Evolutionary conservation across 2,888 invertebrate genomes (phyloP), one percentile per base, ranked within the genome.

Genomic region (Cerceris ruficornis): DNA sequence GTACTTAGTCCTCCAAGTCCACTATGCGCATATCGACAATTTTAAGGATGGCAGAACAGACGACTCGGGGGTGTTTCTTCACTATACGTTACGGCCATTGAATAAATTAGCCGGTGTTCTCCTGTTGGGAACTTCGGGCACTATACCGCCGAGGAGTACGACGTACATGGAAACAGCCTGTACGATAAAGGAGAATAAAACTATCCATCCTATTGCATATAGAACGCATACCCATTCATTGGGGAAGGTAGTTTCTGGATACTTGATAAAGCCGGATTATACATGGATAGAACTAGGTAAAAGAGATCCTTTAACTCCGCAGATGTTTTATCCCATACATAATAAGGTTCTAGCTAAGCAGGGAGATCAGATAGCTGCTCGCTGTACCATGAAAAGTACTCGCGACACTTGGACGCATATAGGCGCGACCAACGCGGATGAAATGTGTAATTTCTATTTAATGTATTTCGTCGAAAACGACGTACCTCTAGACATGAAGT

Each of bases 361-460:
- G 67, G 96, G 96, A 0, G 98, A 98, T 91, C 94, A 94, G 71
- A 90, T 98, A 77, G 98, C 98, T 4, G 97, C 98, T 0, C 93
- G 98, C 54, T 99, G 99, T 92, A 98, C 98, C 0, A 98, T 98
- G 98, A 94, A 95, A 81, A 98, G 96, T 89, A 93, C 95, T 8
- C 93, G 95, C 1, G 91, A 94, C 28, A 93, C 94, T 54, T 89
- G 92, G 41, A 97, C 98, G 0, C 92, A 92, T 81, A 95, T 98
- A 86, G 98, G 98, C 0, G 94, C 96, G 1, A 98, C 98, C 41
- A 97, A 96, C 90, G 94, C 95, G 13, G 97, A 98, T 87, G 98
- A 98, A 93, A 98, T 98, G 98, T 98, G 98, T 93, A 98, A 98
- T 93, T 98, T 98, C 93, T 98, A 98, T 92, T 92, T 98, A 1